Evolutionary conservation across 2,113 vertebrate genomes (phyloP), one percentile per base, ranked within the genome.

Genomic region (Muntiacus reevesi): DNA sequence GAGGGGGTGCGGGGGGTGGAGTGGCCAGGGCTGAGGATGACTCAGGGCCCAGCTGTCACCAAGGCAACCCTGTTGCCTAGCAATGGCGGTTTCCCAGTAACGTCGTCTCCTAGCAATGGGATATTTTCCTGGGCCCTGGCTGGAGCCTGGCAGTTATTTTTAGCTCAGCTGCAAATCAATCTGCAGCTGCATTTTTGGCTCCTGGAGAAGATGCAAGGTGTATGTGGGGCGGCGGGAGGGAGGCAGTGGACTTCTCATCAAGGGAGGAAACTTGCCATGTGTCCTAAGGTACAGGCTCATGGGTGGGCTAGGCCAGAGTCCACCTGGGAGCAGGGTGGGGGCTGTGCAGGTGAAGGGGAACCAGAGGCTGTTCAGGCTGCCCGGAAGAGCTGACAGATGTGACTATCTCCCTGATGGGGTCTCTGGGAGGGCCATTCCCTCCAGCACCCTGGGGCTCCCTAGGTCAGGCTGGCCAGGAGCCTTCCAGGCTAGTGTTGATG

Each of bases 101-200:
- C 99, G 16, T 74, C 43, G 99, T 99, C 98, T 98, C 99, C 97
- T 99, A 99, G 99, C 98, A 98, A 99, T 99, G 97, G 98, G 98
- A 98, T 98, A 97, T 98, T 98, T 98, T 98, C 98, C 98, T 62
- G 97, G 95, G 99, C 97, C 98, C 98, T 97, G 98, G 98, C 98
- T 98, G 97, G 96, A 98, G 98, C 97, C 98, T 98, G 97, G 97
- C 87, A 92, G 98, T 98, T 99, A 99, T 99, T 99, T 99, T 99
- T 99, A 99, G 99, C 98, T 96, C 12, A 19, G 91, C 90, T 98
- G 96, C 59, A 95, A 98, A 98, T 99, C 98, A 98, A 98, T 98
- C 97, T 94, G 98, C 98, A 98, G 98, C 98, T 98, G 98, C 98
- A 95, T 98, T 98, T 86, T 96, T 59, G 57, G 50, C 97, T 89